Percentiles rank a stretch among this genome's conserved stretches.
phyloP scores from a whole-genome alignment of 2,888 invertebrate genomes.

The Scelioninae gen. 2 region DNA sequence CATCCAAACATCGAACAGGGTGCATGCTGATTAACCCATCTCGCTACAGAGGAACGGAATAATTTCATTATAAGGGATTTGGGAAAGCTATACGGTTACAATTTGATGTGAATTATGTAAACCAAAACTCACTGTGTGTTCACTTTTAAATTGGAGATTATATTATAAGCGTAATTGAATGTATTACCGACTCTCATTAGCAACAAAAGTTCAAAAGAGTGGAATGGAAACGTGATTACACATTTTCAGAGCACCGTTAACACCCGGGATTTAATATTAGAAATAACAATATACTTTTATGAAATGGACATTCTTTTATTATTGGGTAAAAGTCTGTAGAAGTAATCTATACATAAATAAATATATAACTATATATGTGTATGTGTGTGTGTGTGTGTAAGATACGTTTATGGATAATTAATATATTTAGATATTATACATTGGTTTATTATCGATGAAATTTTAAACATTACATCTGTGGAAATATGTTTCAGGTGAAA shows the following conservation, averaged over 20 bases:
- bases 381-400: no score
- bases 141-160: constrained; percentile 8
- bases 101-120: constrained; percentile 25
- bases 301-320: no score
- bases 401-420: background rate
- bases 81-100: constrained; percentile 10
- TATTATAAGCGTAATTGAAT: constrained; percentile 3
- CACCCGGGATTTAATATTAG: no score
- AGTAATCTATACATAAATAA: no score
- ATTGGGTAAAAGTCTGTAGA: no score
- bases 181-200: background rate
- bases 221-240: background rate
- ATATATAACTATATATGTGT: no score
- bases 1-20: constrained; percentile 46
- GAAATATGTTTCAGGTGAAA: constrained; percentile 61
- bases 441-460: no score
- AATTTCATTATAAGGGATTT: constrained; percentile 47
- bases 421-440: background rate
- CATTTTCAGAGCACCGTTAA: background rate
- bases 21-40: constrained; percentile 40
- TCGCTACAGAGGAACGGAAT: constrained; percentile 19
- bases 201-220: background rate
- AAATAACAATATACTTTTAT: no score
- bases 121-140: constrained; percentile 17
- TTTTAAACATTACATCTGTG: no score